Percentiles rank a stretch among this genome's conserved stretches.
phyloP scores from a whole-genome alignment of 2,113 vertebrate genomes.

The Tupaia tana region DNA sequence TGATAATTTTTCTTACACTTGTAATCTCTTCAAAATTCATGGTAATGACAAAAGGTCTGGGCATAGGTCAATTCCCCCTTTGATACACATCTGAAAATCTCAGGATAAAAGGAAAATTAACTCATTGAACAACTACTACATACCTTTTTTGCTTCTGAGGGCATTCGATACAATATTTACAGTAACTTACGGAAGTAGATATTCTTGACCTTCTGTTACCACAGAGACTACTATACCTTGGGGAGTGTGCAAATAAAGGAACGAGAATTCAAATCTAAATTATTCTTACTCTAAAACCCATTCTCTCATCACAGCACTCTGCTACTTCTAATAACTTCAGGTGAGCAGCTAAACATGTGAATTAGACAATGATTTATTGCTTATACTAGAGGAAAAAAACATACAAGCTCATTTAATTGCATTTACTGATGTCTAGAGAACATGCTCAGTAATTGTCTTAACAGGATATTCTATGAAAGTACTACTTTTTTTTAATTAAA shows the following conservation, averaged over 20 bases:
- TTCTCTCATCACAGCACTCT: neutral
- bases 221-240: neutral
- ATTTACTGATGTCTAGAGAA: conserved; percentile 6
- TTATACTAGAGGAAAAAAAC: neutral
- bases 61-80: neutral
- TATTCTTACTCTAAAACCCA: neutral
- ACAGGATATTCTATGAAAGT: neutral
- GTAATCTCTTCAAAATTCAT: neutral
- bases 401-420: neutral
- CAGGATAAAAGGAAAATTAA: neutral
- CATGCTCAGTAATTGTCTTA: conserved; percentile 43
- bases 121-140: neutral
- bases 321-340: neutral
- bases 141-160: neutral
- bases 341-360: neutral
- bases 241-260: neutral
- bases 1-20: neutral
- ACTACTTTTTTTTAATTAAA: conserved; percentile 16
- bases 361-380: neutral
- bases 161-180: neutral
- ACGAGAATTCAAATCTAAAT: neutral
- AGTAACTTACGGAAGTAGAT: neutral
- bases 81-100: neutral
- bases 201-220: neutral
- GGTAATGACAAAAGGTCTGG: neutral